Evolutionary conservation across 1,140 invertebrate genomes (phyloP).

Genomic region (Luehdorfia chinensis): DNA sequence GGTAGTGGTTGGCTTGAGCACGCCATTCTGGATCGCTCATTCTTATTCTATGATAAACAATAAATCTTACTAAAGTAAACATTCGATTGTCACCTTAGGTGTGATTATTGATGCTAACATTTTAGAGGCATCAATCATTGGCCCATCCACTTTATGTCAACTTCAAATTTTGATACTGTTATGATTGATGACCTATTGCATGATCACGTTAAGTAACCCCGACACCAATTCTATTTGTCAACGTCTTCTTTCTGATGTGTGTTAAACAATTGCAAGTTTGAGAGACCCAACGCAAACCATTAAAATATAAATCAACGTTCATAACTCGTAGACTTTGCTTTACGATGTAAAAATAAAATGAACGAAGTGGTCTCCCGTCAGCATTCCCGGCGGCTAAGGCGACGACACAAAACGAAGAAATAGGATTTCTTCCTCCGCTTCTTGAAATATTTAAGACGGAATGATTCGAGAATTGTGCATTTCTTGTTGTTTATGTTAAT

Average conservation of each 20-base stretch:
- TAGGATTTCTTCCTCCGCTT: slow-evolving; percentile 42
- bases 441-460: slow-evolving; percentile 57
- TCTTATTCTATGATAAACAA: no score
- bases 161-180: slow-evolving; percentile 64
- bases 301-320: slow-evolving; percentile 54
- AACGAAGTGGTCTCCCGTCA: slow-evolving; percentile 43
- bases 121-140: slow-evolving; percentile 60
- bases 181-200: slow-evolving; percentile 58
- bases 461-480: slow-evolving; percentile 48
- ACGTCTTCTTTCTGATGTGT: slow-evolving; percentile 1
- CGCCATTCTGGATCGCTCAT: no score
- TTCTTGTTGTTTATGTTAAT: slow-evolving; percentile 44
- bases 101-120: no score
- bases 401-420: slow-evolving; percentile 62
- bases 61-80: no score
- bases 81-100: no score
- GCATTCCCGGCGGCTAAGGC: slow-evolving; percentile 47
- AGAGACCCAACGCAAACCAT: slow-evolving; percentile 21
- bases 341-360: slow-evolving; percentile 53
- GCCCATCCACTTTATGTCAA: slow-evolving; percentile 67
- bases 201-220: background rate
- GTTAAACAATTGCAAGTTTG: slow-evolving; percentile 21
- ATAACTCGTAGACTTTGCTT: slow-evolving; percentile 56
- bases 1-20: no score
- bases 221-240: background rate